Conservation (phyloP, 2,113 vertebrate genomes). For the Indicator indicator region DNA sequence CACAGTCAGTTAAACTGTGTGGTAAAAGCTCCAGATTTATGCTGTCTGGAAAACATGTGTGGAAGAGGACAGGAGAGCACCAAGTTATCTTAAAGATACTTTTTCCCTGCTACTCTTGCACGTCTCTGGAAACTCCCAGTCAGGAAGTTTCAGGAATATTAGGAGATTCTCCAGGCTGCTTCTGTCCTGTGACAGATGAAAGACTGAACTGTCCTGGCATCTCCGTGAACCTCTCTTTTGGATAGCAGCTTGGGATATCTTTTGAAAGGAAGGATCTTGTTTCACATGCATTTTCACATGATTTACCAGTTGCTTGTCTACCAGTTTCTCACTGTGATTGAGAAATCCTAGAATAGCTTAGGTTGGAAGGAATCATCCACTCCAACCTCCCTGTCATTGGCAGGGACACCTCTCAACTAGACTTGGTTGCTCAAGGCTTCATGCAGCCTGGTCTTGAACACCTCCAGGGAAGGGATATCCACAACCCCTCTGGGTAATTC, state of each 20-base stretch:
- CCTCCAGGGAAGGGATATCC: too few species aligned
- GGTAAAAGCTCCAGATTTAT: neutral
- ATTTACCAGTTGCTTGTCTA: neutral
- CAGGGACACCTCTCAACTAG: too few species aligned
- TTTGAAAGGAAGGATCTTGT: neutral
- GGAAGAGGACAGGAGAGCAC: rapidly evolving
- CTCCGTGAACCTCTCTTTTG: neutral
- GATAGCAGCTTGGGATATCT: neutral
- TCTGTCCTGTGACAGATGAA: neutral
- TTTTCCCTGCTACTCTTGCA: neutral
- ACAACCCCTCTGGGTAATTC: too few species aligned
- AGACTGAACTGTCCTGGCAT: neutral
- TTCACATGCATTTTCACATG: rapidly evolving
- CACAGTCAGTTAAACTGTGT: neutral
- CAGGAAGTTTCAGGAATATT: neutral
- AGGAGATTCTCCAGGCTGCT: neutral
- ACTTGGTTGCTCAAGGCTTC: too few species aligned
- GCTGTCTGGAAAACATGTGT: neutral
- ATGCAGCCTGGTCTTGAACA: too few species aligned
- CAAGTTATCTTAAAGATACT: neutral
- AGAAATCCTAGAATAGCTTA: too few species aligned
- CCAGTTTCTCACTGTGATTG: neutral
- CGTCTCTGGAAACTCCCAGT: neutral
- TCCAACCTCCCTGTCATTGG: too few species aligned
- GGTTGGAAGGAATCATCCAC: too few species aligned